Conservation (phyloP, 2,797 vertebrate genomes). For the Sebastes flavidus region DNA sequence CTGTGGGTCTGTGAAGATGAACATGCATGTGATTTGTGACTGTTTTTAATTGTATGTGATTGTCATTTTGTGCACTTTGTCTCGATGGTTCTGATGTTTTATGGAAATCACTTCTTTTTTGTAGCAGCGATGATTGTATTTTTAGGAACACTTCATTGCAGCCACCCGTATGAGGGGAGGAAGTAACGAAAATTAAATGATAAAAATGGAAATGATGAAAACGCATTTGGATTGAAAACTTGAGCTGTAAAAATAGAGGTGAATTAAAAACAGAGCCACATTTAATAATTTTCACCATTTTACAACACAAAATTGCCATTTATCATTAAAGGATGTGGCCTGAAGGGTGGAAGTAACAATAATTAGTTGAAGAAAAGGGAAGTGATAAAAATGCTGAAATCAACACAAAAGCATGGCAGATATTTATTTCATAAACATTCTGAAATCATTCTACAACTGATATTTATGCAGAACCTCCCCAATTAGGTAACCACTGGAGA, state of each 20-base stretch:
- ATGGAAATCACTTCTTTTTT: neutral
- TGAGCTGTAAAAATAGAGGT: no score
- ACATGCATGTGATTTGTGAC: neutral
- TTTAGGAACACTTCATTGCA: constrained; percentile 17
- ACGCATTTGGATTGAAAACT: no score
- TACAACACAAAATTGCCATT: no score
- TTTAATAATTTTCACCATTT: no score
- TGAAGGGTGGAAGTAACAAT: no score
- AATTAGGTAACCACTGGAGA: constrained; percentile 91
- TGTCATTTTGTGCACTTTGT: neutral
- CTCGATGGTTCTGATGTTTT: neutral
- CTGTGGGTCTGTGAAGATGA: constrained; percentile 81
- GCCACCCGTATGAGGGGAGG: no score
- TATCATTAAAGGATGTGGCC: no score
- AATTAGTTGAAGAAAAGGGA: no score
- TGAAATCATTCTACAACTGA: constrained; percentile 91
- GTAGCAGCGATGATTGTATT: constrained; percentile 2
- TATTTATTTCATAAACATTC: constrained; percentile 83
- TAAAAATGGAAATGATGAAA: no score
- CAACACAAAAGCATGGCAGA: no score
- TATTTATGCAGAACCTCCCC: constrained; percentile 93
- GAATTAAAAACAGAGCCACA: no score
- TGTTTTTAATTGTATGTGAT: neutral
- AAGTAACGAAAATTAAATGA: no score
- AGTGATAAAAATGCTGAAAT: neutral